Evolutionary conservation across 1,140 invertebrate genomes (phyloP).

Genomic region (Rhopalosiphum padi): DNA sequence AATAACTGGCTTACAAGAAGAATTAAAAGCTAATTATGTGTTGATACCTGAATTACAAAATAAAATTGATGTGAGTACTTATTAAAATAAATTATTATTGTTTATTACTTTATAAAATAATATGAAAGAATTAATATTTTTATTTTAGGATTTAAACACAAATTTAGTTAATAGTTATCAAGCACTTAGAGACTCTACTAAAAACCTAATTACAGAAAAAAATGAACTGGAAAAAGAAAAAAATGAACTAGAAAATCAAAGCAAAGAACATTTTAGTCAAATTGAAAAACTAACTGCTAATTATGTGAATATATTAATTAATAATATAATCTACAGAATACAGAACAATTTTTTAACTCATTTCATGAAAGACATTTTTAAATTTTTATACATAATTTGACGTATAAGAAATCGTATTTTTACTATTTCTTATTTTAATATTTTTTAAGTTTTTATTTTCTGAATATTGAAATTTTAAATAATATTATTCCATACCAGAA

Average conservation of each 20-base stretch:
- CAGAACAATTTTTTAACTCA: background rate
- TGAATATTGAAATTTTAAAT: background rate
- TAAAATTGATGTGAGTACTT: constrained; percentile 14
- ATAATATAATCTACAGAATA: background rate
- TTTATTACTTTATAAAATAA: background rate
- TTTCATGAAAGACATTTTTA: background rate
- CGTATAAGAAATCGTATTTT: too few species aligned
- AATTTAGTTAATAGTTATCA: constrained; percentile 19
- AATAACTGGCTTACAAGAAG: constrained; percentile 8
- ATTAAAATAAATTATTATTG: background rate
- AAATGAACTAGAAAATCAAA: constrained; percentile 32
- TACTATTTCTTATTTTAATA: too few species aligned
- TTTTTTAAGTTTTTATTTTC: too few species aligned
- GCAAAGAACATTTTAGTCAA: background rate
- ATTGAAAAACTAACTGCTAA: constrained; percentile 33
- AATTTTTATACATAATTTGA: too few species aligned
- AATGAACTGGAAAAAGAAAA: constrained; percentile 43
- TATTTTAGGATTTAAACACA: constrained; percentile 11
- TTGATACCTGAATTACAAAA: constrained; percentile 43
- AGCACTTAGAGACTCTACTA: background rate
- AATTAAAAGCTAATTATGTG: background rate
- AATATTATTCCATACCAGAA: background rate
- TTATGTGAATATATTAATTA: constrained; percentile 32
- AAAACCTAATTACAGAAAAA: background rate
- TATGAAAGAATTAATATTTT: background rate